Evolutionary conservation across 2,113 vertebrate genomes (phyloP).

Genomic region (Andinoacara biseriatus): DNA sequence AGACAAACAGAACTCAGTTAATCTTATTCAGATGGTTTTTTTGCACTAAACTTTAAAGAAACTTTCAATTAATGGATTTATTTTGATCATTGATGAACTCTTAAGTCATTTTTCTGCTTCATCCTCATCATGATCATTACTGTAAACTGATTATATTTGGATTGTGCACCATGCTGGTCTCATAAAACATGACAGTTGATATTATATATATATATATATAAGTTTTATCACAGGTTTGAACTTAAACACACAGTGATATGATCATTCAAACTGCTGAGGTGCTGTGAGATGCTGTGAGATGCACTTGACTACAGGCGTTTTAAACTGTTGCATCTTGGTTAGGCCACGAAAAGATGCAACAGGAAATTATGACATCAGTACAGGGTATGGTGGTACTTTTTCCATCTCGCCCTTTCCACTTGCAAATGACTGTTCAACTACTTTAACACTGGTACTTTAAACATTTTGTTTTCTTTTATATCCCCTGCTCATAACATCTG

Average conservation of each 20-base stretch:
- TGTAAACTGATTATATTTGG: neutral
- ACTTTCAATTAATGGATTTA: neutral
- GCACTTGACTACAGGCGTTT: neutral
- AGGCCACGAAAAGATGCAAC: neutral
- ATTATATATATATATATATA: no score
- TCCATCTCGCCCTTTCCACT: neutral
- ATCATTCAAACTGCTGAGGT: neutral
- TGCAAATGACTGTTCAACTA: neutral
- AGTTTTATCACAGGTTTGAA: no score
- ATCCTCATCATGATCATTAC: neutral
- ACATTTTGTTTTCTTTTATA: neutral
- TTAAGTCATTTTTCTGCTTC: neutral
- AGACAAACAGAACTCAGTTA: conserved; percentile 58
- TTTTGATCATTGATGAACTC: neutral
- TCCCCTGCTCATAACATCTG: neutral
- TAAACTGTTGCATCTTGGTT: no score
- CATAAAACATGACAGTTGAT: no score
- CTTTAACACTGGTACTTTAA: neutral
- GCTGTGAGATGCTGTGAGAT: neutral
- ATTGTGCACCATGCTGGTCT: no score
- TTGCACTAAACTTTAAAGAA: neutral
- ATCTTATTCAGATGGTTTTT: neutral
- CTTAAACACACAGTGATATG: neutral
- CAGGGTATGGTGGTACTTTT: neutral
- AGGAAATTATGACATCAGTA: neutral